Percentiles rank a stretch among this genome's conserved stretches.
Evolutionary conservation across 2,113 vertebrate species (phyloP).

Genomic region (Catharus bicknelli): DNA sequence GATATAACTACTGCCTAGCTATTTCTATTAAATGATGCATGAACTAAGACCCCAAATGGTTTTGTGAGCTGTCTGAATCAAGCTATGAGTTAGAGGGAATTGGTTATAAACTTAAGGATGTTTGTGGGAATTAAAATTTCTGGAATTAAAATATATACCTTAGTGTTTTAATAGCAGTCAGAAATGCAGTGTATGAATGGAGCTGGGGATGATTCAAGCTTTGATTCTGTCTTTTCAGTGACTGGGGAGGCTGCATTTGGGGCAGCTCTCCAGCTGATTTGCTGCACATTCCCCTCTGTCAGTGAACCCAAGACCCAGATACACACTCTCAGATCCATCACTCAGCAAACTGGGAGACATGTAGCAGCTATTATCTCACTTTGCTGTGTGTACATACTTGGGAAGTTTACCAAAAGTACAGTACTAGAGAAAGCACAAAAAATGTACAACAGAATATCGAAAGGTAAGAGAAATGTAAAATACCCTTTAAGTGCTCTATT

Average conservation of each 20-base stretch:
- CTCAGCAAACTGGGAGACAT: not conserved
- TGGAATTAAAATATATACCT: not conserved
- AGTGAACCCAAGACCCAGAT: not conserved
- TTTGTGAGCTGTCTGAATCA: not conserved
- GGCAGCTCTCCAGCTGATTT: not conserved
- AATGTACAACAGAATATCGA: accelerated
- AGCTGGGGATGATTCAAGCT: not conserved
- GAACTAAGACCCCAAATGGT: not conserved
- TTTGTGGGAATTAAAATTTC: not conserved
- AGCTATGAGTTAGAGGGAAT: not conserved
- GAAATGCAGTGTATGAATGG: not conserved
- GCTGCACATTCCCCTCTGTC: not conserved
- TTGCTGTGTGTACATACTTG: not conserved
- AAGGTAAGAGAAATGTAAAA: not conserved
- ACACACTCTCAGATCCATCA: not conserved
- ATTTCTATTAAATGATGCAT: not conserved
- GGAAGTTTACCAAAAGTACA: not conserved
- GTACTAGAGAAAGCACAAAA: not conserved
- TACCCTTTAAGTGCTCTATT: not conserved
- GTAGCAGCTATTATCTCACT: not conserved
- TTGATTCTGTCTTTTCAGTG: not conserved
- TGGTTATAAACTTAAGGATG: not conserved
- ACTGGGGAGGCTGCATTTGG: not conserved
- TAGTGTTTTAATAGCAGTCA: not conserved
- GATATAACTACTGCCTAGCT: not conserved